phyloP scores from a whole-genome alignment of 2,797 vertebrate species.

The Eulemur albifrons region DNA sequence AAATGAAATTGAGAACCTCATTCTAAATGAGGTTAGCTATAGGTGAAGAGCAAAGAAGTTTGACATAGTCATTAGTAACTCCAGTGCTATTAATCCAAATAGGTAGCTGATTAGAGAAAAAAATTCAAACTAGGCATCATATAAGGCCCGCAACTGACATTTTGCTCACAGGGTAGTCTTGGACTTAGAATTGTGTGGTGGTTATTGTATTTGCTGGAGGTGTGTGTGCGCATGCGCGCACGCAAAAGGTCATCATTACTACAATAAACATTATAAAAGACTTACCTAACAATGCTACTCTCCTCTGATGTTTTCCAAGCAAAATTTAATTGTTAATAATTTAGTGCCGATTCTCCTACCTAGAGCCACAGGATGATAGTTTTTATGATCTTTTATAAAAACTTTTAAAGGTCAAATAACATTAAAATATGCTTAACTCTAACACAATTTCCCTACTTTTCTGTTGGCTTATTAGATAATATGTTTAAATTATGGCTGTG shows the following conservation, averaged over 20 bases:
- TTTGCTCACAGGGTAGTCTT: neutral
- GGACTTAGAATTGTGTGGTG: neutral
- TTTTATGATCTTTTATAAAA: neutral
- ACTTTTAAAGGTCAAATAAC: neutral
- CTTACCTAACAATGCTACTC: neutral
- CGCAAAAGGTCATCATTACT: neutral
- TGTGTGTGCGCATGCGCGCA: too few species aligned
- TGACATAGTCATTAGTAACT: neutral
- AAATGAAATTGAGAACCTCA: neutral
- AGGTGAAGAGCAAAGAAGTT: conserved; percentile 24
- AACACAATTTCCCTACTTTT: neutral
- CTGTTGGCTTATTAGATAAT: neutral
- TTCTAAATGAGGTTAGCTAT: conserved; percentile 48
- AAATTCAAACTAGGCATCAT: neutral
- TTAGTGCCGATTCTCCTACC: neutral
- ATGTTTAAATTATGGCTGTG: neutral
- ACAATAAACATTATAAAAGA: neutral
- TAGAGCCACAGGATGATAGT: neutral
- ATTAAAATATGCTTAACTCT: neutral
- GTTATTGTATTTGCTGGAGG: neutral
- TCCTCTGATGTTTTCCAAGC: neutral
- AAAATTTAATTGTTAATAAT: neutral
- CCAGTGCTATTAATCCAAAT: neutral
- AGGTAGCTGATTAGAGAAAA: neutral
- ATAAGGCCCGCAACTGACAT: neutral